A percentile compares a stretch with the other conserved stretches of the same genome.
These are phyloP conservation scores for Coelopa pilipes DNA, from an alignment of 2,888 invertebrate species.

Conservation along the genomic window DNA sequence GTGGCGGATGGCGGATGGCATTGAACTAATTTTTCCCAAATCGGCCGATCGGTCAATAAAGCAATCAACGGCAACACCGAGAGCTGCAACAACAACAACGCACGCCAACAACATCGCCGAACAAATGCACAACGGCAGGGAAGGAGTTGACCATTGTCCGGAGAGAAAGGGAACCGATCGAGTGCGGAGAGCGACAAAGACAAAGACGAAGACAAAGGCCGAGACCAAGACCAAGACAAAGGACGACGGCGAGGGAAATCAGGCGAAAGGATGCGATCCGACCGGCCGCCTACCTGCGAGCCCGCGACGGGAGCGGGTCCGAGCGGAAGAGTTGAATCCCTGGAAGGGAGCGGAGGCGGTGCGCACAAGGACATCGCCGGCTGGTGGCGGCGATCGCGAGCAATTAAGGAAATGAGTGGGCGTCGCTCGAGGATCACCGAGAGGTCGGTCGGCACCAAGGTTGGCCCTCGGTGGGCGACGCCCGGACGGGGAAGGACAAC, in stretches of 20 bases:
- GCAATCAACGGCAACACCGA: conserved; percentile 2
- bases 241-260: background rate
- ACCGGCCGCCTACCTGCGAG: background rate
- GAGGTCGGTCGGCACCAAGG: background rate
- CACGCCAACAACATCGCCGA: background rate
- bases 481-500: background rate
- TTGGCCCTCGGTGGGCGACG: background rate
- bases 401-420: conserved; percentile 45
- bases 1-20: conserved; percentile 21
- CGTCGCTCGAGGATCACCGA: conserved; percentile 45
- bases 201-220: background rate
- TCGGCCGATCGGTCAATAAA: conserved; percentile 27
- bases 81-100: background rate
- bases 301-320: background rate
- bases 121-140: background rate
- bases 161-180: background rate
- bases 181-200: background rate
- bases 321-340: conserved; percentile 28
- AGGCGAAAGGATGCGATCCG: background rate
- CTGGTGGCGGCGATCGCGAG: conserved; percentile 38
- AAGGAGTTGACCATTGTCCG: too few relatives aligned
- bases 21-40: conserved; percentile 30
- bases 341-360: conserved; percentile 33
- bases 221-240: background rate
- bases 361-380: conserved; percentile 28